phyloP scores from a whole-genome alignment of 2,113 vertebrate genomes.

The Dicerorhinus sumatrensis region DNA sequence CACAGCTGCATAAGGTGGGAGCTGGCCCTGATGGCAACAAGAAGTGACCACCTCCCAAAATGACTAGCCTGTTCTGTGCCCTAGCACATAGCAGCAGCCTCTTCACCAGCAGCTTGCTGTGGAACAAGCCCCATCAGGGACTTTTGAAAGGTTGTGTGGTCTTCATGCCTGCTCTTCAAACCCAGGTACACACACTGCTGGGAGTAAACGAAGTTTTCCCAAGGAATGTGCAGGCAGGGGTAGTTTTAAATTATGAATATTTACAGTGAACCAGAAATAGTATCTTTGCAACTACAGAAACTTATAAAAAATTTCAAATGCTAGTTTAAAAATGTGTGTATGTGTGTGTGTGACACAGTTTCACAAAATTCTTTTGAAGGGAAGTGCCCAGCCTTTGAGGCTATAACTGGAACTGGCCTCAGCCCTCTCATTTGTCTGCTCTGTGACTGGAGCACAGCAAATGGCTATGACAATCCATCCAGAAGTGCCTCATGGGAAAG shows the following conservation, averaged over 20 bases:
- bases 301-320: neutral
- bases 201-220: neutral
- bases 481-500: neutral
- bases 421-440: neutral
- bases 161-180: neutral
- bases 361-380: neutral
- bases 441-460: neutral
- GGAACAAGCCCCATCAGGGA: neutral
- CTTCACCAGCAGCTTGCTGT: neutral
- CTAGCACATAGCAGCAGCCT: neutral
- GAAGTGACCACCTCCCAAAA: neutral
- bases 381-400: neutral
- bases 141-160: neutral
- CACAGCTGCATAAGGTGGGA: neutral
- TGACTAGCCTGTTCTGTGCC: neutral
- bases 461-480: neutral
- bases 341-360: neutral
- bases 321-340: neutral
- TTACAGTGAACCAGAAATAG: neutral
- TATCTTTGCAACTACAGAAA: neutral
- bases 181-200: neutral
- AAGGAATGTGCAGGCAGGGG: neutral
- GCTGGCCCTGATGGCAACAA: neutral
- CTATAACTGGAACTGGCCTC: neutral
- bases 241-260: neutral